These are phyloP conservation scores for Eustalomyia histrio DNA, from an alignment of 2,888 invertebrate species.

Conservation along the genomic window DNA sequence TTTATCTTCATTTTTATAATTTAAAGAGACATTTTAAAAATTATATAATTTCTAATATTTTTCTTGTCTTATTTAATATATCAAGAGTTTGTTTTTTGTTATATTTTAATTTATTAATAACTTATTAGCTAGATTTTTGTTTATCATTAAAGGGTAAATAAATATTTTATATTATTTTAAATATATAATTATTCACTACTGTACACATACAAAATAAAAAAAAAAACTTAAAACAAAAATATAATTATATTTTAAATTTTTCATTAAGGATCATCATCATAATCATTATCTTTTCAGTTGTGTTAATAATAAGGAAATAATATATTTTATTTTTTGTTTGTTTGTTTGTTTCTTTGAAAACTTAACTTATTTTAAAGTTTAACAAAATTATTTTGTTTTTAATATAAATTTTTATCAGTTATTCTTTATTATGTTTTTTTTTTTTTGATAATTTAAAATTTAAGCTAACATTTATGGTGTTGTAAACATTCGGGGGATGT, in stretches of 20 bases:
- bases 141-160: constrained; percentile 62
- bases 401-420: constrained; percentile 22
- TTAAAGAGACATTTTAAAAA: constrained; percentile 65
- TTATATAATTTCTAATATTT: constrained; percentile 15
- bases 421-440: constrained; percentile 5
- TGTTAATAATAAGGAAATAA: constrained; percentile 37
- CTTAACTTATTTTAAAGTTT: constrained; percentile 59
- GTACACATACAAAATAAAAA: constrained; percentile 69
- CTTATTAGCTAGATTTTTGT: constrained; percentile 60
- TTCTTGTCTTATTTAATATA: constrained; percentile 46
- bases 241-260: constrained; percentile 53
- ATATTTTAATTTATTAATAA: constrained; percentile 12
- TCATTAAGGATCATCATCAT: constrained; percentile 52
- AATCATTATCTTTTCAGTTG: constrained; percentile 21
- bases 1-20: background rate
- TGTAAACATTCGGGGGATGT: constrained; percentile 42
- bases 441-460: constrained; percentile 56
- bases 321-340: constrained; percentile 32
- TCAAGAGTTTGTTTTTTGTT: constrained; percentile 43
- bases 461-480: constrained; percentile 65
- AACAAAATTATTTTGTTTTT: constrained; percentile 48
- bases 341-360: constrained; percentile 55
- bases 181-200: constrained; percentile 68
- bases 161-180: constrained; percentile 53
- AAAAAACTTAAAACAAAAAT: constrained; percentile 32